These are phyloP conservation scores for Pantherophis guttatus DNA, from an alignment of 2,113 vertebrate genomes.

Conservation along the genomic window DNA sequence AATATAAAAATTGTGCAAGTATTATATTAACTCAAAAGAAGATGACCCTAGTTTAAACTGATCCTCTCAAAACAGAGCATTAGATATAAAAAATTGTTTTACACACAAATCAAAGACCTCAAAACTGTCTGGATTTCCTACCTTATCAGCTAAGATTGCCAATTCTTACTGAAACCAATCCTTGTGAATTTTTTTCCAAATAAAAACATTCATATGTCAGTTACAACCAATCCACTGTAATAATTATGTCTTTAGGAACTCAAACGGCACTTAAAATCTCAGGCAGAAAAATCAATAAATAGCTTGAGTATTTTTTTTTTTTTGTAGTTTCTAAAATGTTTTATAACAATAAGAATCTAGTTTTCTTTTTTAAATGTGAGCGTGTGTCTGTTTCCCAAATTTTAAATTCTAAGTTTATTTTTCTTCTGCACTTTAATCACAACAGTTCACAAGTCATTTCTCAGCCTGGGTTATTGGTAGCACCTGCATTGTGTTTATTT, in stretches of 20 bases:
- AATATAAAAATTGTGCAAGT: neutral
- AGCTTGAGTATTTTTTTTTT: neutral
- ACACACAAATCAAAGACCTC: neutral
- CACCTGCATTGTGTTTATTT: neutral
- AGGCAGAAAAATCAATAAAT: neutral
- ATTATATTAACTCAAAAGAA: neutral
- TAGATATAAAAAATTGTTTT: neutral
- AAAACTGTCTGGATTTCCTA: neutral
- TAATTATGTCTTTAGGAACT: neutral
- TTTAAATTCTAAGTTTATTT: neutral
- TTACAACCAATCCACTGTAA: neutral
- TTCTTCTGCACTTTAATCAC: neutral
- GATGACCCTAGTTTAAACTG: neutral
- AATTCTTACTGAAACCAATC: neutral
- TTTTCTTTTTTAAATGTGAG: neutral
- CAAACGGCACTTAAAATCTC: neutral
- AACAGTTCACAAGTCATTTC: neutral
- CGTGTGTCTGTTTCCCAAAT: neutral
- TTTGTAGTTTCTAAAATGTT: neutral
- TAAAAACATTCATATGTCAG: neutral
- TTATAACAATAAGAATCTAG: neutral
- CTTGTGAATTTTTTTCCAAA: neutral
- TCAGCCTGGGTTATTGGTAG: neutral
- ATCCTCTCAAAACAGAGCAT: neutral
- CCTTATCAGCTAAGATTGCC: neutral